phyloP scores from a whole-genome alignment of 2,113 vertebrate genomes.

The Campylomormyrus tamandua region DNA sequence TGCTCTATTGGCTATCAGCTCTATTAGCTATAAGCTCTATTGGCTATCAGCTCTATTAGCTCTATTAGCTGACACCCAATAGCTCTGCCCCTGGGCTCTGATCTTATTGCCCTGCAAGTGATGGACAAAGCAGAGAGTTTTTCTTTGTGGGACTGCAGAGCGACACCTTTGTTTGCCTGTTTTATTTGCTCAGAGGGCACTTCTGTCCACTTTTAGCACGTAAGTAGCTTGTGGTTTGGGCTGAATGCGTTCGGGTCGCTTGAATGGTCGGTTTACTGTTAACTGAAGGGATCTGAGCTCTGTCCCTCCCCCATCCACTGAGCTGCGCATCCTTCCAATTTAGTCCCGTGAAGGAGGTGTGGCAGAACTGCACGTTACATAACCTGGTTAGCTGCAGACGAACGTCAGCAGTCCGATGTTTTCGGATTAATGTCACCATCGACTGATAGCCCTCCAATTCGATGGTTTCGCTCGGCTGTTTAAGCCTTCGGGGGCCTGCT shows the following conservation, averaged over 20 bases:
- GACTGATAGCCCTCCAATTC: neutral
- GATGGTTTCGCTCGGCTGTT: neutral
- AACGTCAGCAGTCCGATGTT: neutral
- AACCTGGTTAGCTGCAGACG: neutral
- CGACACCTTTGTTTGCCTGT: neutral
- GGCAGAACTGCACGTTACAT: neutral
- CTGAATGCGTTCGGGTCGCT: neutral
- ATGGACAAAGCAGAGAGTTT: neutral
- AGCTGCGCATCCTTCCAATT: neutral
- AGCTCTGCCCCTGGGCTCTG: neutral
- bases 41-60: too few species aligned
- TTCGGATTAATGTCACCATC: neutral
- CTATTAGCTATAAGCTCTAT: too few species aligned
- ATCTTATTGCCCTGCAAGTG: neutral
- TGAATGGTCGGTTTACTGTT: neutral
- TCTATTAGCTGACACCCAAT: neutral
- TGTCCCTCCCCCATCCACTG: neutral
- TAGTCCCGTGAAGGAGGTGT: neutral
- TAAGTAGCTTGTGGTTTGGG: neutral
- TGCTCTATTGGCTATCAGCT: too few species aligned
- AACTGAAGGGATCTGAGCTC: neutral
- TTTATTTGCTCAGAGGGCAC: neutral
- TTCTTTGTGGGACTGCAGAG: neutral
- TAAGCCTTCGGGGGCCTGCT: neutral
- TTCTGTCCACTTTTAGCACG: neutral